phyloP scores from a whole-genome alignment of 2,888 invertebrate species.

The Eilema caniola region DNA sequence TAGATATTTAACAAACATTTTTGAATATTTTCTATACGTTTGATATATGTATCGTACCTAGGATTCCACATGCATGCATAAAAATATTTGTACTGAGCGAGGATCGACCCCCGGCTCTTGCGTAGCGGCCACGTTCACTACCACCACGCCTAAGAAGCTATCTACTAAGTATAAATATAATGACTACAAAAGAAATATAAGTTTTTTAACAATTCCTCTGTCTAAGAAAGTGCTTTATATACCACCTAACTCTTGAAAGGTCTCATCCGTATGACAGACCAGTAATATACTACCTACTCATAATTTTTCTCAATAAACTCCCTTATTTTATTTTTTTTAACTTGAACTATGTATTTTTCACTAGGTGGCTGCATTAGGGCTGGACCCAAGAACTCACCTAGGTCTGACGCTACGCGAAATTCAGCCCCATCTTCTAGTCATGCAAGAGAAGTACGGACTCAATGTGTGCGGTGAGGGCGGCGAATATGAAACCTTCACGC shows the following conservation, averaged over 20 bases:
- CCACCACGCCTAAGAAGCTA: too few species aligned
- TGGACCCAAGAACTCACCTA: slow-evolving; percentile 94
- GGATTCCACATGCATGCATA: too few species aligned
- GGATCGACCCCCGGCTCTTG: too few species aligned
- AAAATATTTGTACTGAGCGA: too few species aligned
- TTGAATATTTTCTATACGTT: too few species aligned
- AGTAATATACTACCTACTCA: neutral
- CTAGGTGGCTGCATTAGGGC: slow-evolving; percentile 93
- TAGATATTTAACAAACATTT: too few species aligned
- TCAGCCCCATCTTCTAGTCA: slow-evolving; percentile 94
- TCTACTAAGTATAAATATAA: too few species aligned
- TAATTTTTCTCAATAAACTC: neutral
- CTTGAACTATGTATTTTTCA: neutral
- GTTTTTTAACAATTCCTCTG: neutral
- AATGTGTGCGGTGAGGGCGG: slow-evolving; percentile 99
- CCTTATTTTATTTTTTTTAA: neutral
- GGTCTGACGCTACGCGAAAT: slow-evolving; percentile 95
- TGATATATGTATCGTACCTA: too few species aligned
- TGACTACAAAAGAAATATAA: too few species aligned
- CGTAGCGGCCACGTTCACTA: too few species aligned
- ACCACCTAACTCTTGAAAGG: too few species aligned
- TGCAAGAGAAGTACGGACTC: slow-evolving; percentile 97
- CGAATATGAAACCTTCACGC: slow-evolving; percentile 99
- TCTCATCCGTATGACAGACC: neutral
- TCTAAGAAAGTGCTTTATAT: neutral